Conservation (phyloP, 2,113 vertebrate species). For the Protobothrops mucrosquamatus region DNA sequence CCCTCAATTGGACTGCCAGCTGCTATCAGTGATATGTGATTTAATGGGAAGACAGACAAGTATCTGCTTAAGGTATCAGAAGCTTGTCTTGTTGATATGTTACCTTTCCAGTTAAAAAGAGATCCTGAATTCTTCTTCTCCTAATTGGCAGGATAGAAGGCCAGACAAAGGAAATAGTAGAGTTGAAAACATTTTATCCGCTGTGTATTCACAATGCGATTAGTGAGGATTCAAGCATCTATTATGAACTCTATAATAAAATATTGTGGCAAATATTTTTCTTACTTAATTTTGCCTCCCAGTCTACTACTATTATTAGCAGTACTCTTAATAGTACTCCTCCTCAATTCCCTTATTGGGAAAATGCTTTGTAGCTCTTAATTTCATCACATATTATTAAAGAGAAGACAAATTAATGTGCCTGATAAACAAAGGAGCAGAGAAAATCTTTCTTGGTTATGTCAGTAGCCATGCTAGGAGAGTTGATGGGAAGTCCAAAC, state of each 20-base stretch:
- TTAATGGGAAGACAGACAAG: neutral
- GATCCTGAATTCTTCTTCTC: neutral
- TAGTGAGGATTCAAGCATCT: neutral
- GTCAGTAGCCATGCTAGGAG: neutral
- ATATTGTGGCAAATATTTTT: neutral
- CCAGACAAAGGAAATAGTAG: neutral
- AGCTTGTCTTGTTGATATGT: neutral
- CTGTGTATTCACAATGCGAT: neutral
- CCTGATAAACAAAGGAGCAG: neutral
- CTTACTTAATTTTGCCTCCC: neutral
- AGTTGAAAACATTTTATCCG: neutral
- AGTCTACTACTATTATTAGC: neutral
- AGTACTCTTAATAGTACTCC: neutral
- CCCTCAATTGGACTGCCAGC: neutral
- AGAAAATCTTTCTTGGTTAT: neutral
- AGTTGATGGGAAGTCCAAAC: neutral
- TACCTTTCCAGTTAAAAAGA: neutral
- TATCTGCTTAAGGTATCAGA: neutral
- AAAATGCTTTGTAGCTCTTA: neutral
- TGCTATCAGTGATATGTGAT: neutral
- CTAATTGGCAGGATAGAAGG: neutral
- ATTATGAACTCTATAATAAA: neutral
- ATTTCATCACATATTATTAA: neutral
- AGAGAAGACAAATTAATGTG: neutral
- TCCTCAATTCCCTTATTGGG: neutral